phyloP scores from a whole-genome alignment of 2,888 invertebrate species.

The Scaptomyza polygonia region DNA sequence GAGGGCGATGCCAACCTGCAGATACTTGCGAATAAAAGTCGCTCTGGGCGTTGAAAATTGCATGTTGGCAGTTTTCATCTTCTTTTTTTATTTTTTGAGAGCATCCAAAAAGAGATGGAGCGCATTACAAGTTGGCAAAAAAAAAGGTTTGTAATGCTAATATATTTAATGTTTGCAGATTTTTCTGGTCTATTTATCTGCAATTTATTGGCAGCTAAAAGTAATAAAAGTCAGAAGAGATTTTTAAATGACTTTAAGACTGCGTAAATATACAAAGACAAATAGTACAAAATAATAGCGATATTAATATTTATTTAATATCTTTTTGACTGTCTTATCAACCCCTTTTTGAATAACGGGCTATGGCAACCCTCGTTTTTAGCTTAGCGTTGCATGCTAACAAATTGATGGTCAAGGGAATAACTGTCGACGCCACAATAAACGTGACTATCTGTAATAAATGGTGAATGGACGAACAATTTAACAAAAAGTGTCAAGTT shows the following conservation, averaged over 20 bases:
- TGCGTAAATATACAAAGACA: neutral
- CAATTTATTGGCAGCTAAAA: neutral
- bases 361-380: neutral
- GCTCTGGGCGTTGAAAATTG: constrained; percentile 62
- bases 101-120: neutral
- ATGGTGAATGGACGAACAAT: neutral
- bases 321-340: neutral
- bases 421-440: neutral
- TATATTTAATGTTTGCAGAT: neutral
- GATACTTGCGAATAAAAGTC: constrained; percentile 62
- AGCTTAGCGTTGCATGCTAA: neutral
- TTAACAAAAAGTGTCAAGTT: neutral
- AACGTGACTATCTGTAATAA: constrained; percentile 7
- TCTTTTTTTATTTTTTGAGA: constrained; percentile 2
- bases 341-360: neutral
- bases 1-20: constrained; percentile 48
- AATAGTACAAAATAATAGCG: too few relatives aligned
- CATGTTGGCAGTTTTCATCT: constrained; percentile 57
- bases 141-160: constrained; percentile 5
- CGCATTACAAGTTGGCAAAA: constrained; percentile 11
- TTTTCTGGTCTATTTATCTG: neutral
- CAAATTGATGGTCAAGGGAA: constrained; percentile 3
- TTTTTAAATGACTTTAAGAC: neutral
- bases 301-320: too few relatives aligned
- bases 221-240: neutral